Percentiles rank a stretch among this genome's conserved stretches.
Evolutionary conservation across 2,888 invertebrate species (phyloP).

Genomic region (Agriopis aurantiaria): DNA sequence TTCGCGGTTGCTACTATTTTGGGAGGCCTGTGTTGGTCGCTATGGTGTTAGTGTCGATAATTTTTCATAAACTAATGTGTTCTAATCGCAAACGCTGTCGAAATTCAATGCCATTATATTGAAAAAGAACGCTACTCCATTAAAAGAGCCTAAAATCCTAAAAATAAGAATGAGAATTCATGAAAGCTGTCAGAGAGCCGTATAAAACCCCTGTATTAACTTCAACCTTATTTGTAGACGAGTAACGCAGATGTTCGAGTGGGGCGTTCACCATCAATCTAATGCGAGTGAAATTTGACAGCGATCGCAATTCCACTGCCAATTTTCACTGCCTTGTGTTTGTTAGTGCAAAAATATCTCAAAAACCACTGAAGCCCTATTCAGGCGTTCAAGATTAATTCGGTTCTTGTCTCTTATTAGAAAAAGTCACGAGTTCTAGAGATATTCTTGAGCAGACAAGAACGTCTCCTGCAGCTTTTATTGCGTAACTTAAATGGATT

Average conservation of each 20-base stretch:
- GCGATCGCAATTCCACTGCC: not conserved
- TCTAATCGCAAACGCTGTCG: not conserved
- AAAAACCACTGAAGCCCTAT: not conserved
- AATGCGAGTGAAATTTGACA: not conserved
- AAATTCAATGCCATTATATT: not conserved
- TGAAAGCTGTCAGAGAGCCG: not conserved
- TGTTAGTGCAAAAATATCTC: not conserved
- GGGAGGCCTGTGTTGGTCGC: not conserved
- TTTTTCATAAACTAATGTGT: not conserved
- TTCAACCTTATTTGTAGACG: not conserved
- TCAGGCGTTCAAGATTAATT: not conserved
- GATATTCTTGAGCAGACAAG: not conserved
- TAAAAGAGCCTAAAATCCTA: not conserved
- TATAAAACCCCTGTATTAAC: not conserved
- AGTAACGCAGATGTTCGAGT: not conserved
- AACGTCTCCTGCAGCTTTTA: no score
- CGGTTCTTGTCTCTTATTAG: not conserved
- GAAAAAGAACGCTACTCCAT: not conserved
- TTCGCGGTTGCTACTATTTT: conserved; percentile 12
- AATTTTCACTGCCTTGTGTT: no score
- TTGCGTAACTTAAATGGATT: no score
- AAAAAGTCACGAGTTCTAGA: not conserved
- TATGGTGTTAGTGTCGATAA: conserved; percentile 3
- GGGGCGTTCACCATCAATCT: not conserved
- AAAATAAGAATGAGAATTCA: not conserved